phyloP scores from a whole-genome alignment of 2,888 invertebrate genomes.

The Pyrrhia umbra region DNA sequence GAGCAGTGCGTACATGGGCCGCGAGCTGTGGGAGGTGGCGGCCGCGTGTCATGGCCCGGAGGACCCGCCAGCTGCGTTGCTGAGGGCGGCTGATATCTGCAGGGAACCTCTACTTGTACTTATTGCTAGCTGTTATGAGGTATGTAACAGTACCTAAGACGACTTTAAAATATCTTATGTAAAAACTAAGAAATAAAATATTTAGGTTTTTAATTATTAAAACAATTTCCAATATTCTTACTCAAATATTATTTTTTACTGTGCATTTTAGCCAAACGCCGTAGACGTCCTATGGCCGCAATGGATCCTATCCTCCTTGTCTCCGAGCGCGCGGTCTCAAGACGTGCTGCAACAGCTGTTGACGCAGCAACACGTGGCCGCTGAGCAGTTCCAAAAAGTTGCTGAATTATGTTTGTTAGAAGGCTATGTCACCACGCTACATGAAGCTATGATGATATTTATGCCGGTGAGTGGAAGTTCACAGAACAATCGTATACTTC shows the following conservation, averaged over 20 bases:
- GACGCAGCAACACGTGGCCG: slow-evolving; percentile 72
- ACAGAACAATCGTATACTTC: too few relatives aligned
- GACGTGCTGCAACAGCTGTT: slow-evolving; percentile 71
- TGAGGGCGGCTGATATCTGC: slow-evolving; percentile 90
- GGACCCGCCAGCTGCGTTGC: slow-evolving; percentile 92
- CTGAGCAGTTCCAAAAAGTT: slow-evolving; percentile 84
- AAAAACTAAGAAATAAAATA: too few relatives aligned
- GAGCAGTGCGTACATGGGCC: slow-evolving; percentile 80
- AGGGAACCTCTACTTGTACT: slow-evolving; percentile 91
- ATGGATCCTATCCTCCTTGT: slow-evolving; percentile 87
- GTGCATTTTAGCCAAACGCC: slow-evolving; percentile 89
- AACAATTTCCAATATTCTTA: too few relatives aligned
- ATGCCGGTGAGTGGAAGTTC: slow-evolving; percentile 88
- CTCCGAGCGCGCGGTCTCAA: slow-evolving; percentile 67
- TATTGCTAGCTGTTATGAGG: slow-evolving; percentile 93
- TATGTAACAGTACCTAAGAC: slow-evolving; percentile 63
- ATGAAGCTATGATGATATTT: slow-evolving; percentile 92
- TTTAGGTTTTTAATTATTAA: too few relatives aligned
- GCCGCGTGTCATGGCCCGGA: slow-evolving; percentile 92
- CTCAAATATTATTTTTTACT: not conserved
- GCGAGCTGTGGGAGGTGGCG: slow-evolving; percentile 91
- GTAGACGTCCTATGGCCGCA: slow-evolving; percentile 91
- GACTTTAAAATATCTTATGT: too few relatives aligned
- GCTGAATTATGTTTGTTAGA: slow-evolving; percentile 88
- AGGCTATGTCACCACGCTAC: slow-evolving; percentile 91